Conservation (phyloP, 1,140 invertebrate genomes). For the Tribolium castaneum region DNA sequence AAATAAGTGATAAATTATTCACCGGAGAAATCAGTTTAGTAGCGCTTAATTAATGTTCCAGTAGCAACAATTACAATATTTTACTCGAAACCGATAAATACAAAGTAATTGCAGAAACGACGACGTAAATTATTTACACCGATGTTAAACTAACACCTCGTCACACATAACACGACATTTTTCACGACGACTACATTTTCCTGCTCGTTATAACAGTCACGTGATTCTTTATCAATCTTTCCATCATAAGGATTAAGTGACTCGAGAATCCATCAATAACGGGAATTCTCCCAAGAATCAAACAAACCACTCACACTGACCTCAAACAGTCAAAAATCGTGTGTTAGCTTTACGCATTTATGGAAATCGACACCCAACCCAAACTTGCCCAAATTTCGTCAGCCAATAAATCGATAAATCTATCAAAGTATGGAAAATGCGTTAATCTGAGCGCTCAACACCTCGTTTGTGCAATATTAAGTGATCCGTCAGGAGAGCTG, state of each 20-base stretch:
- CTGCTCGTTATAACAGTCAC: neutral
- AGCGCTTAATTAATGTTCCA: slow-evolving; percentile 33
- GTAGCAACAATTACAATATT: slow-evolving; percentile 43
- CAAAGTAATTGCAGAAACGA: slow-evolving; percentile 11
- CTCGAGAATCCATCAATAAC: neutral
- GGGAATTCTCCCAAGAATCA: neutral
- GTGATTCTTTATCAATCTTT: neutral
- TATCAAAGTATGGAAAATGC: no score
- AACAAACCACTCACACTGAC: neutral
- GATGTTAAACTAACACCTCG: neutral
- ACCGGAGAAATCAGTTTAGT: slow-evolving; percentile 40
- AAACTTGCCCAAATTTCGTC: no score
- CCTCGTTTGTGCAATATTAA: neutral
- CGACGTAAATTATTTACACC: neutral
- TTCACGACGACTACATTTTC: neutral
- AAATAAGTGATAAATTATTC: slow-evolving; percentile 45
- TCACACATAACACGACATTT: slow-evolving; percentile 9
- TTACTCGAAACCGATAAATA: slow-evolving; percentile 28
- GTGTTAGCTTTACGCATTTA: neutral
- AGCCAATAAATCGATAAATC: no score
- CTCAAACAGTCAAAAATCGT: neutral
- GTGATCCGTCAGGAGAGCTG: neutral
- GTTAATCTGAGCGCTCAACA: neutral
- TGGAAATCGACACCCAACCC: neutral
- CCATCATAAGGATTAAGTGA: neutral